Evolutionary conservation across 2,888 invertebrate species (phyloP), one percentile per base, ranked within the genome.

Genomic region (Oeneis ivallda): DNA sequence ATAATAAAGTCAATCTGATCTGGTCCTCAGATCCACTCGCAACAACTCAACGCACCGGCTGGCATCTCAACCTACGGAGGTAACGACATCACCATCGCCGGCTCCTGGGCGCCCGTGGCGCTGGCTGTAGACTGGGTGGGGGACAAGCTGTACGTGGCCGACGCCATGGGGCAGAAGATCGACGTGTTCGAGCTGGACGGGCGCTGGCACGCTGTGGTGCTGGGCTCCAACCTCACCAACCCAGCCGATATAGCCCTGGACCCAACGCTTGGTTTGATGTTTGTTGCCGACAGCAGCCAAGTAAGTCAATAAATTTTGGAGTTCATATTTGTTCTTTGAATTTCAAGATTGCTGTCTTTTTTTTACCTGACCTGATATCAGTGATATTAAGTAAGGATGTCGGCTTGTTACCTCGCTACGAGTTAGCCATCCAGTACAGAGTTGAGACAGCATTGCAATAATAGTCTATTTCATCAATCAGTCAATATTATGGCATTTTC

Each of bases 101-200:
- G 96, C 0, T 96, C 96, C 0, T 98, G 98, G 97, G 94, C 96
- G 0, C 98, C 98, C 0, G 96, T 97, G 0, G 96, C 98, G 0
- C 84, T 99, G 59, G 98, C 99, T 9, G 96, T 99, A 15, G 99
- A 99, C 89, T 99, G 99, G 98, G 95, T 99, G 52, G 98, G 98
- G 0, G 96, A 98, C 83, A 99, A 98, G 83, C 93, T 99, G 9
- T 99, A 99, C 87, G 97, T 98, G 19, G 97, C 97, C 0, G 99
- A 99, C 84, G 94, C 96, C 19, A 93, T 98, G 26, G 98, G 98
- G 0, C 97, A 98, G 83, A 98, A 91, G 80, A 95, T 99, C 65
- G 98, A 98, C 81, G 96, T 99, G 0, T 97, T 98, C 80, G 98
- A 98, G 83, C 89, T 98, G 73, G 95, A 95, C 74, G 97, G 96